These are phyloP conservation scores for Brachyopa scutellaris DNA, from an alignment of 2,888 invertebrate species.

Conservation along the genomic window DNA sequence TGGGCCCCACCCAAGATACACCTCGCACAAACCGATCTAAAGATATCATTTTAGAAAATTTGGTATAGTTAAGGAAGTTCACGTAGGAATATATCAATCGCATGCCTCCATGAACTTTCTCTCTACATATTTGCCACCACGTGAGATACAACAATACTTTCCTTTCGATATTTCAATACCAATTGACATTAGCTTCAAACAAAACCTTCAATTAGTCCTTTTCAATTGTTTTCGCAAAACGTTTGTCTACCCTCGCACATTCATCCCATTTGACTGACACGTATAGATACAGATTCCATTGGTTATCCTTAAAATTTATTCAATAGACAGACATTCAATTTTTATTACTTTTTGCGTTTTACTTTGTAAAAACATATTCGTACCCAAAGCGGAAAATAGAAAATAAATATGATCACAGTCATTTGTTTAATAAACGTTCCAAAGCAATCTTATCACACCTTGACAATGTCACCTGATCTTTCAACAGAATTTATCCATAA, in stretches of 20 bases:
- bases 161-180: neutral
- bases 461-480: no score
- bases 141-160: no score
- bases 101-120: no score
- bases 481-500: conserved; percentile 22
- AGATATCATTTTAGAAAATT: no score
- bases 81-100: no score
- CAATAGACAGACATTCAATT: neutral
- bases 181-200: neutral
- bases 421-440: conserved; percentile 45
- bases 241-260: neutral
- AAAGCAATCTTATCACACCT: conserved; percentile 21
- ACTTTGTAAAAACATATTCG: neutral
- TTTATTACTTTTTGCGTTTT: conserved; percentile 7
- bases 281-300: neutral
- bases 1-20: no score
- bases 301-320: neutral
- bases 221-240: neutral
- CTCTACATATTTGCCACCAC: no score
- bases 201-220: neutral
- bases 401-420: conserved; percentile 24
- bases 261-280: neutral
- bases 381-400: no score
- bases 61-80: no score
- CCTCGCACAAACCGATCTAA: no score